Evolutionary conservation across 2,888 invertebrate species (phyloP), one percentile per base, ranked within the genome.

Genomic region (Eutolmus rufibarbis): DNA sequence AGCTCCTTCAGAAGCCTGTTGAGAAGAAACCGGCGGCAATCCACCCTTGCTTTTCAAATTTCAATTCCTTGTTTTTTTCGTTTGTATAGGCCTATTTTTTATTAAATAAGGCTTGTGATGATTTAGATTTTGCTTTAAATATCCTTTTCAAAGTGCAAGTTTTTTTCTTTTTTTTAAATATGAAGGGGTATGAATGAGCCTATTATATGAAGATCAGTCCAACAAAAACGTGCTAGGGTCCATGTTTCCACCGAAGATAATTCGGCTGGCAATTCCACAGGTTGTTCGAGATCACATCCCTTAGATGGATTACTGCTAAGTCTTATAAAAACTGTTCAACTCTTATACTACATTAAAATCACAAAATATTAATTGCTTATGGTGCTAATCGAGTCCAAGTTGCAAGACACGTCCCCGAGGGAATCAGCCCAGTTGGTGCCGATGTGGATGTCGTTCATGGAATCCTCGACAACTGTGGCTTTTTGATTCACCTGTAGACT

Each of bases 351-450:
- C 43, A 74, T 74, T 51, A 85, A 84, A 85, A 85, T 85, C 85
- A 85, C 85, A 85, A 74, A 31, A 57, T 57, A 77, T 89, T 89
- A 90, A 88, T 88, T 90, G 88, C 90, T 90, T 81, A 90, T 90
- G 40, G 89, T 89, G 57, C 89, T 90, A 31, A 90, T 89, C 23
- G 89, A 89, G 86, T 90, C 90, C 40, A 89, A 87, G 86, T 89
- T 90, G n/a, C 87, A 86, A 56, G 88, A 88, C 14, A 88, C 86
- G 81, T 88, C 88, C 40, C 89, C 88, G 19, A 87, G 78, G 5
- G 88, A 88, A 78, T 88, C 88, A 23, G 81, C 87, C 88, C 88
- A 89, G 81, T 87, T 88, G 5, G 57, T 86, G 9, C 82, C 74
- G 34, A 88, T 43, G 74, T 89, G 86, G 12, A 87, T 77, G 12